These are phyloP conservation scores for Sturnus vulgaris DNA, from an alignment of 2,113 vertebrate genomes.

Conservation along the genomic window DNA sequence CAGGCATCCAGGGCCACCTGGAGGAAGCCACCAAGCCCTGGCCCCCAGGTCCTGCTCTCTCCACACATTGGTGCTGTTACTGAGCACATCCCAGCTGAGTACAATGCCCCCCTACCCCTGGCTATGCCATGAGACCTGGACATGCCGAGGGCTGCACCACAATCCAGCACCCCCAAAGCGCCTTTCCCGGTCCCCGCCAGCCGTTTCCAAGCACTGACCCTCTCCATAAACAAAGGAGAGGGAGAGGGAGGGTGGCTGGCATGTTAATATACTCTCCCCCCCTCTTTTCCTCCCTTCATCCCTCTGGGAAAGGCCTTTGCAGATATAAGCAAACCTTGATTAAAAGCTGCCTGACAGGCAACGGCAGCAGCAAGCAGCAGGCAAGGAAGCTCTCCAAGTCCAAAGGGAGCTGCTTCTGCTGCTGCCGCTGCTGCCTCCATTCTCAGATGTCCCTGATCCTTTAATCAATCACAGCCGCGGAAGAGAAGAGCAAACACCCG, in stretches of 20 bases:
- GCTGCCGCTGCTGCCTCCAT: constrained; percentile 40
- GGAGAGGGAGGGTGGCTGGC: constrained; percentile 61
- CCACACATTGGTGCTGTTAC: neutral
- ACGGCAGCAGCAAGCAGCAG: constrained; percentile 58
- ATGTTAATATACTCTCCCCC: constrained; percentile 66
- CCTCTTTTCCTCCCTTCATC: constrained; percentile 60
- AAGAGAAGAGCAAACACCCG: constrained; percentile 56
- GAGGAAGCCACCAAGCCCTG: neutral
- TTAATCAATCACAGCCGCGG: constrained; percentile 61
- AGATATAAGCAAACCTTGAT: constrained; percentile 70
- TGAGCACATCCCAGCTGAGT: neutral
- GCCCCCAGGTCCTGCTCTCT: neutral
- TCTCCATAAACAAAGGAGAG: constrained; percentile 68
- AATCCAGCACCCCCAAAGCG: neutral
- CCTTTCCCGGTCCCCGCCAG: neutral
- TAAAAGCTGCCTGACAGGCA: constrained; percentile 62
- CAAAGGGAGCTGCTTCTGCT: constrained; percentile 61
- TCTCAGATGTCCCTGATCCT: constrained; percentile 54
- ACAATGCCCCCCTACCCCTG: neutral
- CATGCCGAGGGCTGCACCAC: neutral
- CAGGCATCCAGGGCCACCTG: neutral
- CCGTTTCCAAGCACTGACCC: constrained; percentile 43
- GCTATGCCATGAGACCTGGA: neutral
- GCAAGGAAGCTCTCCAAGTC: constrained; percentile 61
- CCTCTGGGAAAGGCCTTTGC: constrained; percentile 68